Conservation (phyloP, 2,888 invertebrate genomes). For the Chloroclysta siterata region DNA sequence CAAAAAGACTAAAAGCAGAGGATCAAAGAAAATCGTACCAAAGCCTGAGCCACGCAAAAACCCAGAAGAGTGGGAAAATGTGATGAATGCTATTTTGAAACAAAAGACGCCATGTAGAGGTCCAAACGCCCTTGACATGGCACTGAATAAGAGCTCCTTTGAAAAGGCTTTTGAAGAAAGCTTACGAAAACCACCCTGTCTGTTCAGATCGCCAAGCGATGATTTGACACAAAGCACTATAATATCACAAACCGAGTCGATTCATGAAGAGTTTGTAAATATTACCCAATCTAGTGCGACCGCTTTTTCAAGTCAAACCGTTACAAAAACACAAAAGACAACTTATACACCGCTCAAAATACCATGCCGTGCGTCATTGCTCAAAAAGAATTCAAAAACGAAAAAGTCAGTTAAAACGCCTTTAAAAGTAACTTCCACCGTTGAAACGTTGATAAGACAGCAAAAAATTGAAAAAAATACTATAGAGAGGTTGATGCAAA, state of each 20-base stretch:
- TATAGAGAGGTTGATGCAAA: conserved; percentile 17
- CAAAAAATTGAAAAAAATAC: not conserved
- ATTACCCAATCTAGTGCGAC: conserved; percentile 9
- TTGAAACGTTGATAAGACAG: conserved; percentile 7
- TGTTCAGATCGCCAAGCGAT: conserved; percentile 16
- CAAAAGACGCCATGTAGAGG: conserved; percentile 73
- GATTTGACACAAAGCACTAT: not conserved
- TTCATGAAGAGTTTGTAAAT: conserved; percentile 15
- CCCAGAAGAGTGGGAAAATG: conserved; percentile 65
- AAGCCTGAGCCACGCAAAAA: conserved; percentile 29
- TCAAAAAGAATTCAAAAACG: conserved; percentile 15
- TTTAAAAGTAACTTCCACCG: not conserved
- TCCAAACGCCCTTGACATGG: conserved; percentile 66
- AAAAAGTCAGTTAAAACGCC: conserved; percentile 18
- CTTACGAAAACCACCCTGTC: conserved; percentile 44
- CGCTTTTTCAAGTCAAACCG: conserved; percentile 13
- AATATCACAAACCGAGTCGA: conserved; percentile 13
- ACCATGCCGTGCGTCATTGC: conserved; percentile 4
- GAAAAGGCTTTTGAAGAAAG: conserved; percentile 48
- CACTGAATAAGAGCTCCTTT: conserved; percentile 59
- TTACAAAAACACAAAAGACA: conserved; percentile 14
- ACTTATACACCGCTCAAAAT: conserved; percentile 10
- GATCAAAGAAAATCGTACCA: conserved; percentile 22
- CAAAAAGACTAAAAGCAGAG: conserved; percentile 29
- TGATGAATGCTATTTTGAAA: conserved; percentile 67